A percentile compares a stretch with the other conserved stretches of the same genome.
Conservation (phyloP, 2,797 vertebrate species). For the Mallotus villosus region DNA sequence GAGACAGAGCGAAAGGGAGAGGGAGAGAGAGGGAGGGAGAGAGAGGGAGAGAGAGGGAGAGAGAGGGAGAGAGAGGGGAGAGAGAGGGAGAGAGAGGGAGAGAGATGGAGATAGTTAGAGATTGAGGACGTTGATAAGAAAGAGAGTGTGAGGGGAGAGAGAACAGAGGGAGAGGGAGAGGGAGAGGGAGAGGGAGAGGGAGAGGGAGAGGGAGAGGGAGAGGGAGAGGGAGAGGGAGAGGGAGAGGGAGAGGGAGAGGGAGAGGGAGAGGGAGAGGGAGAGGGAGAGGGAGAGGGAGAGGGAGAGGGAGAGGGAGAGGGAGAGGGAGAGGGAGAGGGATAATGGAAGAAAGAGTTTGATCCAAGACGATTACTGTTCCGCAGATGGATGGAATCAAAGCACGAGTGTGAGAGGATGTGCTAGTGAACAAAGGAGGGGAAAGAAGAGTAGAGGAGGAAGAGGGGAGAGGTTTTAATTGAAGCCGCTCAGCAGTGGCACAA, state of each 20-base stretch:
- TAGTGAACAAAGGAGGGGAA: not conserved
- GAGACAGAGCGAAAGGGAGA: not conserved
- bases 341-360: conserved; percentile 6
- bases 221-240: not conserved
- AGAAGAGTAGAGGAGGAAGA: not conserved
- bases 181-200: not conserved
- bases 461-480: conserved; percentile 26
- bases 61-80: not conserved
- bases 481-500: conserved; percentile 27
- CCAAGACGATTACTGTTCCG: conserved; percentile 16
- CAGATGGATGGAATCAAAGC: conserved; percentile 23
- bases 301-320: conserved; percentile 9
- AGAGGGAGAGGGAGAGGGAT: not conserved
- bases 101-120: not conserved
- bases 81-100: not conserved
- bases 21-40: not conserved
- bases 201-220: not conserved
- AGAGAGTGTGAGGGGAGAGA: not conserved
- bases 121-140: conserved; percentile 11
- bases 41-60: conserved; percentile 14
- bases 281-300: not conserved
- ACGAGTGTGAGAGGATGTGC: conserved; percentile 14
- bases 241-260: conserved; percentile 9
- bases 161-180: not conserved
- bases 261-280: not conserved